Conservation (phyloP, 92 coral and sea anemone species). For the Blastomussa wellsi region DNA sequence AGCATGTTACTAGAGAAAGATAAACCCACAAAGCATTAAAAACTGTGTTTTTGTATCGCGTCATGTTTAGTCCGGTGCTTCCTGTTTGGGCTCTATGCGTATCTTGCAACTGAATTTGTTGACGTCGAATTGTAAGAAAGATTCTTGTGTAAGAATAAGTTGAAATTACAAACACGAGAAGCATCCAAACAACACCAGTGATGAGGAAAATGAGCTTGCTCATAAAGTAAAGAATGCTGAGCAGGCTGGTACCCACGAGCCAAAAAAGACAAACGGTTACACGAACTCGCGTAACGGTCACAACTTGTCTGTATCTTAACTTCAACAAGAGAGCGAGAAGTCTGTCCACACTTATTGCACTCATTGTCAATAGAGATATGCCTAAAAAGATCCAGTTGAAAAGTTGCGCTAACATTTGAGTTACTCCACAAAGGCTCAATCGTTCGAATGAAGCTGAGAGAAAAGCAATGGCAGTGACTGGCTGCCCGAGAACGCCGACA, state of each 20-base stretch:
- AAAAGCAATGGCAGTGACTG: not conserved
- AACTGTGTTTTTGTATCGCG: constrained; percentile 14
- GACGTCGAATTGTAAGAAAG: not conserved
- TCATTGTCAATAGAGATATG: not conserved
- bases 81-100: too few species aligned
- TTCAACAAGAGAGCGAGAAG: not conserved
- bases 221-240: not conserved
- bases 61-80: not conserved
- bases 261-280: not conserved
- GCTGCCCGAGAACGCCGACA: not conserved
- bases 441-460: not conserved
- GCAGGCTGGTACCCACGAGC: not conserved
- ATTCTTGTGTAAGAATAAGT: constrained; percentile 12
- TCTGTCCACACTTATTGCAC: not conserved
- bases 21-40: not conserved
- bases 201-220: not conserved
- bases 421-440: not conserved
- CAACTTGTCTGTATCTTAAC: not conserved
- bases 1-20: not conserved
- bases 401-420: not conserved
- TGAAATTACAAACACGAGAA: not conserved
- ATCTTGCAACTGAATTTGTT: not conserved
- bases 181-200: not conserved
- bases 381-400: not conserved
- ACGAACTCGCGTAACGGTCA: not conserved